Percentiles rank a stretch among this genome's conserved stretches.
Conservation (phyloP, 2,888 invertebrate genomes). For the Euzetes globulus region DNA sequence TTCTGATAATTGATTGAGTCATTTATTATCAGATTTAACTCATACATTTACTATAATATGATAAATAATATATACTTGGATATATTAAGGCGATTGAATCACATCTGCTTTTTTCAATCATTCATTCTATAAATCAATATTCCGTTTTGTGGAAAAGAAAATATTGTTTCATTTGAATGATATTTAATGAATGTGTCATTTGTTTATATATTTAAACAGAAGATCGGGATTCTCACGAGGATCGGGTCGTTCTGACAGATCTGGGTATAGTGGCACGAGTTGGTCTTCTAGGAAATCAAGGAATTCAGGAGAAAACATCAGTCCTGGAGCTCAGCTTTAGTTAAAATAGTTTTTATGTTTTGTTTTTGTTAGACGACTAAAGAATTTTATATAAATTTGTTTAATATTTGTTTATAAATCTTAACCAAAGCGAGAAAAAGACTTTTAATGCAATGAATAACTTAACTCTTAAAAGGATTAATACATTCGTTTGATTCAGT, state of each 20-base stretch:
- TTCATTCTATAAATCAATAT: conserved; percentile 18
- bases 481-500: too few relatives aligned
- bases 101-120: not conserved
- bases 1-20: too few relatives aligned
- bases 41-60: too few relatives aligned
- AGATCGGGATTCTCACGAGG: conserved; percentile 40
- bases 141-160: not conserved
- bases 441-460: not conserved
- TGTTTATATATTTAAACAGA: not conserved
- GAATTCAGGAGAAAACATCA: conserved; percentile 20
- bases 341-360: conserved; percentile 12
- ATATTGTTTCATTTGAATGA: not conserved
- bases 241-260: conserved; percentile 38
- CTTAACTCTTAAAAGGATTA: too few relatives aligned
- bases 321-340: conserved; percentile 21
- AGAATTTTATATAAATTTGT: not conserved
- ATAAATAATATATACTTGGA: too few relatives aligned
- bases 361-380: not conserved
- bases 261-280: conserved; percentile 38
- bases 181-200: not conserved
- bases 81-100: too few relatives aligned
- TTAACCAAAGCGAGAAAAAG: conserved; percentile 4
- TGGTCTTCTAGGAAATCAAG: conserved; percentile 41
- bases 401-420: not conserved
- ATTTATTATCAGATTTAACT: too few relatives aligned